Base-by-base conservation (phyloP, 2,797 vertebrate species). In the Acipenser transmontanus region DNA sequence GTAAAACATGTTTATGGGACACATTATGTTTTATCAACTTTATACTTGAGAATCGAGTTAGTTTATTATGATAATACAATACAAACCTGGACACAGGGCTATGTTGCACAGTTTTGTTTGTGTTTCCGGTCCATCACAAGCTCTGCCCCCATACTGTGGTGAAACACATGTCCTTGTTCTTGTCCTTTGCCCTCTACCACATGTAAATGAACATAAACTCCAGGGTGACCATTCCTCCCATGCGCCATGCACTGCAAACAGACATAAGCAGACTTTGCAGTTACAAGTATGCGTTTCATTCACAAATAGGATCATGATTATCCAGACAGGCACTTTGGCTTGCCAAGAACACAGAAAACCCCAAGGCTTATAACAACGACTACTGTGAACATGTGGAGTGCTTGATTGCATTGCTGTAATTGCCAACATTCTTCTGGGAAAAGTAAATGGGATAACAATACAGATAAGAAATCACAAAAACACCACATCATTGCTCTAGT, bases 201-300 rank as follows among this genome's bases (percentile, higher is more conserved):
- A 99, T 65, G 97, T 99, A 88, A 98, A 98, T 66, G 97, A 99
- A 84, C 97, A 99, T 82, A 99, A 90, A 85, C 97, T 99, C 97
- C 97, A 99, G 6, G 97, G 97, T 80, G 96, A 98, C 97, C 97
- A 99, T 78, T 99, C 97, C 83, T 98, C 97, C 97, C 97, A 99
- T 74, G 98, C 93, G 85, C 97, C 97, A 77, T 99, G 96, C 85
- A 99, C 97, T 99, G 95, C 78, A 91, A 48, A n/a, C 20, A 57
- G 52, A 12, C 12, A 57, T 7, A 50, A 49, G 48, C 48, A 49
- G 62, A 63, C 49, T 11, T 61, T 61, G 34, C 50, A 64, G 50
- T 52, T 50, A 52, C 49, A 64, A 13, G 54, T 4, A 57, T 57
- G 54, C 9, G 12, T 57, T 57, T 57, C 54, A 57, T 20, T 52